phyloP scores from a whole-genome alignment of 2,113 vertebrate genomes.

The Chaetops frenatus region DNA sequence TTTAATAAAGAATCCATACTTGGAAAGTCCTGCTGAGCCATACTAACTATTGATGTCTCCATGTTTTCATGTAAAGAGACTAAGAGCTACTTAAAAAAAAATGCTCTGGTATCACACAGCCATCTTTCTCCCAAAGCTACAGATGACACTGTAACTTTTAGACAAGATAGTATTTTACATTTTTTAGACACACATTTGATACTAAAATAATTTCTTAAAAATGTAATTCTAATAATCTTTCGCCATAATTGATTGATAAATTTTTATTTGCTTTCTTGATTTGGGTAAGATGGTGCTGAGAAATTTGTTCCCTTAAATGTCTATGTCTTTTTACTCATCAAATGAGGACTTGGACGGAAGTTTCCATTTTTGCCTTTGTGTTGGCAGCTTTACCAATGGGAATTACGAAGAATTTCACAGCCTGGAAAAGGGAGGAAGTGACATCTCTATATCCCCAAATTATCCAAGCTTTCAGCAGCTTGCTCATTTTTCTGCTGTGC shows the following conservation, averaged over 20 bases:
- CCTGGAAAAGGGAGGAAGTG: slow-evolving; percentile 37
- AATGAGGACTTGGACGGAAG: background rate
- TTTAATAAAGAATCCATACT: background rate
- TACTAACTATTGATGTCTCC: background rate
- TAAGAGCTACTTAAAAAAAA: background rate
- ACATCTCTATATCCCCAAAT: slow-evolving; percentile 46
- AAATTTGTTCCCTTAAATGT: background rate
- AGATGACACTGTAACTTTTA: background rate
- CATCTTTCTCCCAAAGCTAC: background rate
- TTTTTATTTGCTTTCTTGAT: background rate
- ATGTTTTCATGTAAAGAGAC: background rate
- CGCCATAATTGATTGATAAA: background rate
- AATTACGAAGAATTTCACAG: slow-evolving; percentile 58
- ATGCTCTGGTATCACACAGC: background rate
- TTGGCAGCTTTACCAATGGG: slow-evolving; percentile 38
- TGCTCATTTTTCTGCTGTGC: background rate
- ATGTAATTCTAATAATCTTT: background rate
- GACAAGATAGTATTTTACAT: background rate
- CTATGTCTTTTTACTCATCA: background rate
- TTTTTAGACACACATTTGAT: background rate
- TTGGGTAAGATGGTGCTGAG: background rate
- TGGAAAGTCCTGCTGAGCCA: background rate
- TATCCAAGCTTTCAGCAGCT: slow-evolving; percentile 46
- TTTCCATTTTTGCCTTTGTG: slow-evolving; percentile 3
- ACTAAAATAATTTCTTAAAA: background rate